Base-by-base conservation (phyloP, 2,888 invertebrate genomes). In the Cosmia trapezina region DNA sequence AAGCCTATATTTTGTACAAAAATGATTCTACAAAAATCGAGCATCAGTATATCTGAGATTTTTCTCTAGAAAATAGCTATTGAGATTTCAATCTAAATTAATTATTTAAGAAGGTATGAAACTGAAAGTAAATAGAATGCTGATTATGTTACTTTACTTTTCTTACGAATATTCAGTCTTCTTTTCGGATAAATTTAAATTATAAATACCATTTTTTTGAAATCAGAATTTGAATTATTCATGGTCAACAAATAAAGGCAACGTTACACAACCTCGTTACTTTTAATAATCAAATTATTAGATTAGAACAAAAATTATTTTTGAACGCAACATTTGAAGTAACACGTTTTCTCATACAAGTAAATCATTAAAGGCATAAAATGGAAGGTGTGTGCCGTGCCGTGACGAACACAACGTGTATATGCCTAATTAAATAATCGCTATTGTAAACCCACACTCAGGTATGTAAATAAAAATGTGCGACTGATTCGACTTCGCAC, bases 341-440 rank as follows among this genome's bases (percentile, higher is more conserved):
- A 57, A 79, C 80, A 82, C 53, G 33, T 22, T 85, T 81, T 76
- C 76, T 76, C 70, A 69, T 63, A 72, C 63, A 66, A 78, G 76
- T 81, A 75, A 84, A 86, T 78, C 82, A 86, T 81, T 75, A 80
- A 6, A 73, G 66, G 22, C 59, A 75, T 66, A 76, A 65, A 73
- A 70, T 80, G 75, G 72, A 41, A 62, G 63, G 71, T 70, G 75
- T 75, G 72, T 78, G 73, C 62, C 70, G 73, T 65, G 78, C 73
- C 86, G 86, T 87, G 86, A 86, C 89, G 81, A 74, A 61, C 80
- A 74, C 73, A 79, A 73, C 81, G 81, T 78, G 80, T 37, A 6
- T 83, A 81, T 85, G 87, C 83, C 86, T 92, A 92, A 93, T 93
- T 92, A 92, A 93, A 93, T 93, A 91, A 92, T 92, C 88, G 90